Evolutionary conservation across 2,888 invertebrate species (phyloP).

Genomic region (Tiliacea citrago): DNA sequence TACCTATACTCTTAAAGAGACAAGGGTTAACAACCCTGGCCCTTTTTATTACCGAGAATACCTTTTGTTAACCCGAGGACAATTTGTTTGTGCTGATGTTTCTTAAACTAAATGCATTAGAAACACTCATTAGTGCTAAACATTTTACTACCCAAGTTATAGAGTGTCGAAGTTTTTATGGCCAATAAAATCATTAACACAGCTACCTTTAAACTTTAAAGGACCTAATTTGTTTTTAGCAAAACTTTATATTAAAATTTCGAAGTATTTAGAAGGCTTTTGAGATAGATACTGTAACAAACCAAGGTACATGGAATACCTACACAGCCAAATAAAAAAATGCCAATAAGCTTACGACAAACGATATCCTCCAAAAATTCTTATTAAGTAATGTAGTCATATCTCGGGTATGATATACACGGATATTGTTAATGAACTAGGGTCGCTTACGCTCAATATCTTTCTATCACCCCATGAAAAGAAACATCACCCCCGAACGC

Average conservation of each 20-base stretch:
- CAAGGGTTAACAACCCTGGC: constrained; percentile 35
- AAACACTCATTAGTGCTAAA: constrained; percentile 33
- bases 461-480: constrained; percentile 51
- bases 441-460: constrained; percentile 38
- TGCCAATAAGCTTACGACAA: neutral
- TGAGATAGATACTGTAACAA: neutral
- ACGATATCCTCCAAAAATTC: constrained; percentile 3
- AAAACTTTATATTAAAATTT: neutral
- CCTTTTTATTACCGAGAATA: constrained; percentile 32
- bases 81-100: constrained; percentile 36
- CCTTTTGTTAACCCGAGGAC: constrained; percentile 12
- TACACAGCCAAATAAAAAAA: neutral
- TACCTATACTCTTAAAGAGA: constrained; percentile 21
- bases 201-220: neutral
- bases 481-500: constrained; percentile 41
- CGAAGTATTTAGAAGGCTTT: neutral
- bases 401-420: constrained; percentile 12
- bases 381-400: constrained; percentile 32
- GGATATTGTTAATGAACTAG: constrained; percentile 58
- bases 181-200: constrained; percentile 18
- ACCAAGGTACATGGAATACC: neutral
- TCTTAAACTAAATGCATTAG: constrained; percentile 24
- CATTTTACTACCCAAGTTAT: constrained; percentile 13
- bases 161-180: constrained; percentile 22
- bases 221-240: constrained; percentile 3